Conservation (phyloP, 2,888 invertebrate species). For the Encarsia formosa region DNA sequence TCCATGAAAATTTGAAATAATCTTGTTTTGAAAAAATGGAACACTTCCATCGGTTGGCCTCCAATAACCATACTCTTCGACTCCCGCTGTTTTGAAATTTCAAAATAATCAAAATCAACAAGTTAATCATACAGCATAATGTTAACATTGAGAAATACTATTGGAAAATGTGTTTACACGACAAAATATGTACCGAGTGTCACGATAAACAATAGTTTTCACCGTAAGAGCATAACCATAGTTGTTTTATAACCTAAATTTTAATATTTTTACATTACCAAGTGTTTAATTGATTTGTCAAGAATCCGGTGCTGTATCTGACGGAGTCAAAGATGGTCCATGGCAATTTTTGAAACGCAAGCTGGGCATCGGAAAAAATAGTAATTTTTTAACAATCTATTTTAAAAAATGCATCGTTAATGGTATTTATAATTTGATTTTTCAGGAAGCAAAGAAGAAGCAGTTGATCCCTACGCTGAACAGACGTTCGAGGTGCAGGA, state of each 20-base stretch:
- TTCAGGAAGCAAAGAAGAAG: background rate
- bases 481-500: constrained; percentile 2
- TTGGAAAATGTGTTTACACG: constrained; percentile 10
- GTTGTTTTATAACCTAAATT: background rate
- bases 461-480: background rate
- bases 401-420: background rate
- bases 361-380: constrained; percentile 20
- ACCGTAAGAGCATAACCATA: constrained; percentile 9
- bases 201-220: constrained; percentile 5
- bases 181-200: constrained; percentile 13
- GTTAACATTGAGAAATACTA: too few relatives aligned
- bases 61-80: too few relatives aligned
- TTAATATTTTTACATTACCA: background rate
- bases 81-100: too few relatives aligned
- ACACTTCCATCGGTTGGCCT: too few relatives aligned
- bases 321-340: background rate
- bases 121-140: too few relatives aligned
- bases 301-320: constrained; percentile 2
- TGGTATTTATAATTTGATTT: background rate
- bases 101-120: too few relatives aligned
- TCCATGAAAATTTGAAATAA: too few relatives aligned
- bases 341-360: constrained; percentile 28
- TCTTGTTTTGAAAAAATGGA: too few relatives aligned
- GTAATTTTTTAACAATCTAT: constrained; percentile 12
- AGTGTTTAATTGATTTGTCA: background rate